Evolutionary conservation across 2,113 vertebrate genomes (phyloP).

Genomic region (Ascaphus truei): DNA sequence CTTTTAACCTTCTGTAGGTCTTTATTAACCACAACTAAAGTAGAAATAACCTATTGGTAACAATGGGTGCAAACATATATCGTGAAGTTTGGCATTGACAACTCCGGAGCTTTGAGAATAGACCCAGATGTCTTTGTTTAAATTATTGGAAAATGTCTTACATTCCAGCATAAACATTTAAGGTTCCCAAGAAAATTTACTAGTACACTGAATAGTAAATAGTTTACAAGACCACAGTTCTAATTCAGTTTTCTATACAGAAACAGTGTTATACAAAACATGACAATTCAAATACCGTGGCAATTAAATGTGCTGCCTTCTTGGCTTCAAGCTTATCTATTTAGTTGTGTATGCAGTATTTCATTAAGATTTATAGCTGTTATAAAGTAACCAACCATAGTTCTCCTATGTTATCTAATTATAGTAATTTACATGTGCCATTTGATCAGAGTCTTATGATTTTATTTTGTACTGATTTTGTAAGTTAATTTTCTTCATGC

Average conservation of each 20-base stretch:
- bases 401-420: neutral
- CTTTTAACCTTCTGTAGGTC: too few species aligned
- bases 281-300: neutral
- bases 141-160: neutral
- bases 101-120: too few species aligned
- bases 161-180: neutral
- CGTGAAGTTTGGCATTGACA: too few species aligned
- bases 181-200: neutral
- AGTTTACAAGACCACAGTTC: neutral
- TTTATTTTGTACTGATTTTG: neutral
- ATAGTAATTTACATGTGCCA: neutral
- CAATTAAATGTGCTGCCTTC: slow-evolving; percentile 9
- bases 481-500: too few species aligned
- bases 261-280: neutral
- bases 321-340: neutral
- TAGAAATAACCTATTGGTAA: too few species aligned
- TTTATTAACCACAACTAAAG: too few species aligned
- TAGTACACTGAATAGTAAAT: neutral
- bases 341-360: neutral
- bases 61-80: too few species aligned
- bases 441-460: neutral
- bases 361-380: neutral
- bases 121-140: too few species aligned
- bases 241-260: neutral
- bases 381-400: neutral